Percentiles rank a stretch among this genome's conserved stretches.
These are phyloP conservation scores for Synergus japonicus DNA, from an alignment of 2,888 invertebrate species.

Conservation along the genomic window DNA sequence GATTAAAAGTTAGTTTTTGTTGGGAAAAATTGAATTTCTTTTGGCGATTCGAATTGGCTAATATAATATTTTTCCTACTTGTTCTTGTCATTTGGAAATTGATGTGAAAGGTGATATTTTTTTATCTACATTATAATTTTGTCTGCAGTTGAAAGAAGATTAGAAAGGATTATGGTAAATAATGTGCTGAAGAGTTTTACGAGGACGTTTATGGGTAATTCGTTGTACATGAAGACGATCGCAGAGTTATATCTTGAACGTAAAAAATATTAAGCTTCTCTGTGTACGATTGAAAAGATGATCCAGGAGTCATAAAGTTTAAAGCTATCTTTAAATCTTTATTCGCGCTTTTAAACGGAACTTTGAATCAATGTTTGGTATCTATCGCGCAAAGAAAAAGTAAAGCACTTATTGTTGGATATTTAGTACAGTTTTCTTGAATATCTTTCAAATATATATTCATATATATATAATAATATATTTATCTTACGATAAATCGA, in stretches of 20 bases:
- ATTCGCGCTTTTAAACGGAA: not conserved
- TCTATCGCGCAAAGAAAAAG: not conserved
- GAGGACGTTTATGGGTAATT: constrained; percentile 6
- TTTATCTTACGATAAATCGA: not conserved
- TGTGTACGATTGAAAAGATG: not conserved
- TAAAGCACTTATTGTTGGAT: not conserved
- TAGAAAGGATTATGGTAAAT: not conserved
- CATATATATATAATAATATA: too few species aligned
- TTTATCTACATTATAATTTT: not conserved
- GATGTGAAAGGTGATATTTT: not conserved
- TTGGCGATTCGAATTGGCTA: not conserved
- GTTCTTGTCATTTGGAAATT: not conserved
- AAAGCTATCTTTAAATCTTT: constrained; percentile 12
- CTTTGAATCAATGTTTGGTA: not conserved
- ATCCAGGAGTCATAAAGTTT: not conserved
- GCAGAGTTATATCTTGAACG: not conserved
- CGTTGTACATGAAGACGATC: not conserved
- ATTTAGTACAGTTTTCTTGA: not conserved
- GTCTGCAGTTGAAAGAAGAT: not conserved
- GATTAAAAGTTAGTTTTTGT: constrained; percentile 15
- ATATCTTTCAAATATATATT: not conserved
- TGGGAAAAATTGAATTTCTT: not conserved
- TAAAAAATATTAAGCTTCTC: not conserved
- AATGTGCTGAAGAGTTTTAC: not conserved
- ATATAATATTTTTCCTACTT: too few species aligned